Evolutionary conservation across 30 jellyfish, hydroid and myxozoan genomes (phyloP), one percentile per base, ranked within the genome.

Genomic region (Pelagia noctiluca): DNA sequence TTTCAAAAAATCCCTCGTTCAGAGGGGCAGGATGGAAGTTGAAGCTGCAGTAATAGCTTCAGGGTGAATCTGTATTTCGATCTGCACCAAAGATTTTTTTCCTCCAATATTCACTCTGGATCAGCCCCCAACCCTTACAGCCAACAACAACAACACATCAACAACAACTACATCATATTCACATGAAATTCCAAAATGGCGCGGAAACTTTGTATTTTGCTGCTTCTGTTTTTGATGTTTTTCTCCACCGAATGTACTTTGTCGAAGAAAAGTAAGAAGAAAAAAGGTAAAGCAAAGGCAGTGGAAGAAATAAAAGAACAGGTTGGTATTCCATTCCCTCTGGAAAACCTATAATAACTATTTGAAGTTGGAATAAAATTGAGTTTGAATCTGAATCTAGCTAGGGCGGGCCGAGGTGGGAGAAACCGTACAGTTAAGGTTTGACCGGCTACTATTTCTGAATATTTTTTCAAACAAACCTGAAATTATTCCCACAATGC

Each of bases 241-340:
- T 31, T 52, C 26, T 29, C 32, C 35, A 62, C 89, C 7, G 4
- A 34, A 11, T 79, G 81, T n/a, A 79, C 89, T 4, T 48, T 79
- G 8, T 79, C 89, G 28, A 79, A 79, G 66, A 79, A 79, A 38
- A 82, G 64, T 48, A 79, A 79, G 38, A 79, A 79, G 74, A 21
- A 67, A 1, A 79, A 79, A 30, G 32, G 1, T n/a, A 73, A 42
- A 23, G 0, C 60, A 22, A 73, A 42, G n/a, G 0, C 60, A 22
- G 28, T 36, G 8, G 64, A 79, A 38, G 42, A 32, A 19, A 1
- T 1, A 46, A 29, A 32, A 2, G 89, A 79, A 79, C 82, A 79
- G 82, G 89, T 79, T 23, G 28, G 65, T 18, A 13, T 21, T 16
- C 26, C 32, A 21, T 57, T 7, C 24, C 7, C 32, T 57, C 32